Conservation (phyloP, 2,113 vertebrate genomes). For the Hydrochoerus hydrochaeris region DNA sequence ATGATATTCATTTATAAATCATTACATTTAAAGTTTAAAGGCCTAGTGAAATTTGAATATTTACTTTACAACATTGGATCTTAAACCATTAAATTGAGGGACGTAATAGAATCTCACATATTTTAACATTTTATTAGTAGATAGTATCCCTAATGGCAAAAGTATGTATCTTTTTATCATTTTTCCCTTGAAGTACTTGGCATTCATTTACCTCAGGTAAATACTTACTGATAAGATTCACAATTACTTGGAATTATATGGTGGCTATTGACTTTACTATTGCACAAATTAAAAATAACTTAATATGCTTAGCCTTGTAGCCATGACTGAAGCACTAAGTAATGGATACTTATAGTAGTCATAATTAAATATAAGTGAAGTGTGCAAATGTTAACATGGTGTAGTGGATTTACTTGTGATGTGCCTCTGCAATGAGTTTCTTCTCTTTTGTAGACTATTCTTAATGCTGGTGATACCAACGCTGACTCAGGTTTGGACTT, state of each 20-base stretch:
- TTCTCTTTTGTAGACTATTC: slow-evolving; percentile 89
- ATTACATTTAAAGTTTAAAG: not conserved
- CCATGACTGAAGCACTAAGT: slow-evolving; percentile 4
- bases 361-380: not conserved
- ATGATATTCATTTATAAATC: not conserved
- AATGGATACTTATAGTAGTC: not conserved
- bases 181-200: not conserved
- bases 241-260: slow-evolving; percentile 24
- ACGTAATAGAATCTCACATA: slow-evolving; percentile 19
- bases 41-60: not conserved
- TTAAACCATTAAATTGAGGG: not conserved
- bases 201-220: slow-evolving; percentile 18
- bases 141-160: not conserved
- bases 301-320: not conserved
- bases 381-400: not conserved
- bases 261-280: not conserved
- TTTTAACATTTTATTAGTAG: slow-evolving; percentile 24
- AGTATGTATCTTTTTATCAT: not conserved
- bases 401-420: not conserved
- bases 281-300: not conserved
- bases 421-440: slow-evolving; percentile 7
- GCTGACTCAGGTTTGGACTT: slow-evolving; percentile 92
- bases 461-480: slow-evolving; percentile 90
- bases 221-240: not conserved
- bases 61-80: not conserved